Conservation (phyloP, 1,140 invertebrate species). For the Trichomalopsis sarcophagae region DNA sequence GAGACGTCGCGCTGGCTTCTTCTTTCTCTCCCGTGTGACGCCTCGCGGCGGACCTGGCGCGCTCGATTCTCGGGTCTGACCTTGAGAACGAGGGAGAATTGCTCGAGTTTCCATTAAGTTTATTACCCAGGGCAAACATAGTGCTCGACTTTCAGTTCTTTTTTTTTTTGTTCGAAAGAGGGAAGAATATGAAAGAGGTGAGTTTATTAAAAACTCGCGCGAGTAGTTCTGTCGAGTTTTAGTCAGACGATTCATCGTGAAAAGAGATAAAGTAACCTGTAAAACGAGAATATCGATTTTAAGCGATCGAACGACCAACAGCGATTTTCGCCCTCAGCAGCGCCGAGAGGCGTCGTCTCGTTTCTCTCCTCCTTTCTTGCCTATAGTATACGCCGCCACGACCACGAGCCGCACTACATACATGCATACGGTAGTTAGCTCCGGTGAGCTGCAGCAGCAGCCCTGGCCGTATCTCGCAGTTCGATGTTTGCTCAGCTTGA, state of each 20-base stretch:
- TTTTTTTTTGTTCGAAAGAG: not conserved
- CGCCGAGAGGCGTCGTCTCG: no score
- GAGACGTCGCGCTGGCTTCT: not conserved
- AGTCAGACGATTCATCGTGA: not conserved
- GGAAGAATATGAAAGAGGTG: not conserved
- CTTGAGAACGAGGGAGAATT: constrained; percentile 4
- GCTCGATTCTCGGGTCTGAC: not conserved
- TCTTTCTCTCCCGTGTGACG: not conserved
- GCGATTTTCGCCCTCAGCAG: not conserved
- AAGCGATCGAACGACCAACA: not conserved
- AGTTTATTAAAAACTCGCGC: not conserved
- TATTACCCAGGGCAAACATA: constrained; percentile 23
- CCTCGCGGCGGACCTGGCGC: not conserved
- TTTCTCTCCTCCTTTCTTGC: constrained; percentile 13
- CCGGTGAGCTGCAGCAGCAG: constrained; percentile 35
- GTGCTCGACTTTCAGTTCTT: constrained; percentile 3
- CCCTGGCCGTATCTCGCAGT: constrained; percentile 71
- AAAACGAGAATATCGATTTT: not conserved
- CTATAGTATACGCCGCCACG: no score
- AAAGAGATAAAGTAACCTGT: no score
- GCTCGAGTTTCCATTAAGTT: constrained; percentile 37
- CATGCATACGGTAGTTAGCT: constrained; percentile 57
- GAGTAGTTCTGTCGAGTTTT: not conserved
- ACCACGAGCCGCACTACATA: not conserved
- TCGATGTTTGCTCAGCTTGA: constrained; percentile 75